Conservation (phyloP, 2,797 vertebrate species). For the Siniperca obscura region DNA sequence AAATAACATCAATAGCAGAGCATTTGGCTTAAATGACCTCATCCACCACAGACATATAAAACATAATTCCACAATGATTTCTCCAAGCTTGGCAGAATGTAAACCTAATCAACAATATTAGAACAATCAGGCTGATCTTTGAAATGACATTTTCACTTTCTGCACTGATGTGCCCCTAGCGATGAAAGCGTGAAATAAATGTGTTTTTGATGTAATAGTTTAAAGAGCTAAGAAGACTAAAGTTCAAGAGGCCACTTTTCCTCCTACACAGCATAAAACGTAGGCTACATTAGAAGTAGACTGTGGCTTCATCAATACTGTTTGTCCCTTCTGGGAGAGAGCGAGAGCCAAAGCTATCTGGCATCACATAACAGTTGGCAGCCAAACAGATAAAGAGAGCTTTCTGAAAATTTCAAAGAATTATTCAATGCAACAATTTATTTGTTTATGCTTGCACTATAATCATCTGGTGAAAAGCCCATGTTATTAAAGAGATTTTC, state of each 20-base stretch:
- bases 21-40: slow-evolving; percentile 59
- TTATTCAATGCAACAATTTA: slow-evolving; percentile 71
- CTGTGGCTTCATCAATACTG: slow-evolving; percentile 63
- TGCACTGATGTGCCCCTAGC: slow-evolving; percentile 42
- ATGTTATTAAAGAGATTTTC: slow-evolving; percentile 63
- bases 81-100: slow-evolving; percentile 37
- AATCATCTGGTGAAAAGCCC: slow-evolving; percentile 56
- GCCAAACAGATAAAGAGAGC: slow-evolving; percentile 67
- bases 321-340: slow-evolving; percentile 62
- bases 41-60: slow-evolving; percentile 45
- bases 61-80: slow-evolving; percentile 55
- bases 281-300: slow-evolving; percentile 55
- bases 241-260: slow-evolving; percentile 52
- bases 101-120: slow-evolving; percentile 69
- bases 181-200: slow-evolving; percentile 60
- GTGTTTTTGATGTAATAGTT: slow-evolving; percentile 61
- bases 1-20: slow-evolving; percentile 44
- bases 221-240: slow-evolving; percentile 50
- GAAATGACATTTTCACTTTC: slow-evolving; percentile 63
- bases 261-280: slow-evolving; percentile 52
- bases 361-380: slow-evolving; percentile 70
- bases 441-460: slow-evolving; percentile 70
- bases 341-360: slow-evolving; percentile 65
- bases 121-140: slow-evolving; percentile 70
- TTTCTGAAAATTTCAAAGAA: slow-evolving; percentile 74